Base-by-base conservation (phyloP, 2,113 vertebrate species). In the Columba livia region DNA sequence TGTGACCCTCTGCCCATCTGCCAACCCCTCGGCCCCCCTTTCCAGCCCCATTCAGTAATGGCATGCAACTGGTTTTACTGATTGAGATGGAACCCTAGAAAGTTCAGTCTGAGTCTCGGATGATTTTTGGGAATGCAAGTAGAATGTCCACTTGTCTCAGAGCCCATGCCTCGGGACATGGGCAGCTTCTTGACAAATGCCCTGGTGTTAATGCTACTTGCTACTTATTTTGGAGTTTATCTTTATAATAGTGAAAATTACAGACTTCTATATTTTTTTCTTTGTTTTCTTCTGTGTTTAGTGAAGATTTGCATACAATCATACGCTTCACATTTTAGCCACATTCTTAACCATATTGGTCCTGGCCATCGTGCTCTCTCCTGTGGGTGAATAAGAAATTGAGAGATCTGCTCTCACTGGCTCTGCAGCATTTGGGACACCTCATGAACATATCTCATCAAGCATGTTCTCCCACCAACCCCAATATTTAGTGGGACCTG, bases 1-100 rank as follows among this genome's bases (percentile, higher is more conserved):
- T 32, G 29, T 32, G 54, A 53, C 32, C 10, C 34, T 48, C 65
- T 58, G 29, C 12, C 23, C 2, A 1, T n/a, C 64, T 51, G 65
- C 42, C 56, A 78, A 44, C 23, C 15, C 29, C 5, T 5, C 18
- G 18, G 0, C 2, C 12, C 5, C 9, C 3, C 19, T 65, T 36
- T 42, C 58, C 44, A 87, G 48, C 32, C 47, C 20, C 17, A 15
- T 47, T 14, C 29, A 47, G 32, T 21, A 31, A 65, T 25, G 61
- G 31, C 18, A 10, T 21, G 54, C 24, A 19, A 6, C 23, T 84
- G 60, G 16, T 65, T 75, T 72, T 51, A 40, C 44, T 28, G 11
- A 17, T 23, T 51, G 44, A 38, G 77, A 11, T 31, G 25, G 56
- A 65, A 53, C 28, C 19, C 20, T 50, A 19, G 20, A 13, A 20